Percentiles rank a stretch among this genome's conserved stretches.
Conservation (phyloP, 1,140 invertebrate genomes). For the Aphelenchoides besseyi region DNA sequence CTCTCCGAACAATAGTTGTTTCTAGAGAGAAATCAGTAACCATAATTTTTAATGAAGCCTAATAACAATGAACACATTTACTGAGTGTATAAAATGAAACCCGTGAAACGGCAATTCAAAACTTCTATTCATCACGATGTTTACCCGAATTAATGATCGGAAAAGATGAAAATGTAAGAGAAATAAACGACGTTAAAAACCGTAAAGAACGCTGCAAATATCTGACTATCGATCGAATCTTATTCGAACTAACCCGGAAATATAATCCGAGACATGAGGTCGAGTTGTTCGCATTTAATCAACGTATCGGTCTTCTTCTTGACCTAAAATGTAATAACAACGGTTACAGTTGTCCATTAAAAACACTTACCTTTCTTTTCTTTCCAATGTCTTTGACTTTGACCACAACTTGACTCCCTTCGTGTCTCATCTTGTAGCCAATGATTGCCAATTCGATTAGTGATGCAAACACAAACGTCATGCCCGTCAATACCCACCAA, state of each 20-base stretch:
- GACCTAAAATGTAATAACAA: neutral
- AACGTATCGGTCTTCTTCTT: conserved; percentile 47
- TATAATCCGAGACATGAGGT: conserved; percentile 40
- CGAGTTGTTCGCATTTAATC: conserved; percentile 44
- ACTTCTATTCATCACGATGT: no score
- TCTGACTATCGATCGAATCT: neutral
- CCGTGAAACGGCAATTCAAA: no score
- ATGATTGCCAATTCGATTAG: conserved; percentile 54
- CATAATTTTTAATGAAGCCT: no score
- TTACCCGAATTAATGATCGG: neutral
- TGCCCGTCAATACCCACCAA: conserved; percentile 45
- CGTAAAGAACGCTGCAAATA: conserved; percentile 38
- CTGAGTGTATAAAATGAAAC: no score
- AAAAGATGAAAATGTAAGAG: conserved; percentile 33
- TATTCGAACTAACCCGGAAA: conserved; percentile 48
- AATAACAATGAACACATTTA: no score
- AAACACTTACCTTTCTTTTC: conserved; percentile 33
- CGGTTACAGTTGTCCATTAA: neutral
- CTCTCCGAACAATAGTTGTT: no score
- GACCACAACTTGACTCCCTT: conserved; percentile 21
- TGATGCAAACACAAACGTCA: conserved; percentile 56
- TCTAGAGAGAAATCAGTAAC: no score
- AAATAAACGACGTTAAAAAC: conserved; percentile 45
- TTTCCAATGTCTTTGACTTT: conserved; percentile 31
- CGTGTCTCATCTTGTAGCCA: conserved; percentile 46